Evolutionary conservation across 2,888 invertebrate species (phyloP).

Genomic region (Habroteleia sp.): DNA sequence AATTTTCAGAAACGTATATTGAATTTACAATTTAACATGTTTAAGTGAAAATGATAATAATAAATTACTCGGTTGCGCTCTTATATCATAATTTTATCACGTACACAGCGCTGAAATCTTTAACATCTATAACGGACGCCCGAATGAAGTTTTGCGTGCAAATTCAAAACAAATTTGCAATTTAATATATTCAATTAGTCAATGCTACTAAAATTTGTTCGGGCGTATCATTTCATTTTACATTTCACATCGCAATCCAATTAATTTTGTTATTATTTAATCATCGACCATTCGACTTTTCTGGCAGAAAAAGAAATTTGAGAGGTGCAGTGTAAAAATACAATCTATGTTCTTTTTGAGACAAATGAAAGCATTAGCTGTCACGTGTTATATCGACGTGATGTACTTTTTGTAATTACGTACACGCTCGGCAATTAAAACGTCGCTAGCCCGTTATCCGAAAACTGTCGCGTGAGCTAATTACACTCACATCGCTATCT

Average conservation of each 20-base stretch:
- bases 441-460: constrained; percentile 32
- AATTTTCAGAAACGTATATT: too few relatives aligned
- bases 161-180: constrained; percentile 18
- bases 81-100: too few relatives aligned
- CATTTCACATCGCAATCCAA: constrained; percentile 27
- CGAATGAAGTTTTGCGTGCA: background rate
- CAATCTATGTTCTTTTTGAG: constrained; percentile 13
- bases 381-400: constrained; percentile 26
- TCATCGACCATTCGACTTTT: constrained; percentile 10
- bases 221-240: constrained; percentile 19
- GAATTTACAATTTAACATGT: too few relatives aligned
- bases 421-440: constrained; percentile 37
- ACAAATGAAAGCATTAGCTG: constrained; percentile 28
- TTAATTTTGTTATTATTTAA: constrained; percentile 50
- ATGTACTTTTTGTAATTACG: constrained; percentile 41
- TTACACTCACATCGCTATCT: constrained; percentile 49
- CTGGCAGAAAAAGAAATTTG: constrained; percentile 13
- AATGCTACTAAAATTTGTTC: background rate
- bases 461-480: constrained; percentile 46
- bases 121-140: constrained; percentile 1
- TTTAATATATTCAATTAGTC: constrained; percentile 19
- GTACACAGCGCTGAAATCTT: constrained; percentile 1
- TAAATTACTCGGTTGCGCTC: too few relatives aligned
- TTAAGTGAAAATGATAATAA: too few relatives aligned
- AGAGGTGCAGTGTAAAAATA: constrained; percentile 1